Evolutionary conservation across 2,888 invertebrate species (phyloP).

Genomic region (Melanchra persicariae): DNA sequence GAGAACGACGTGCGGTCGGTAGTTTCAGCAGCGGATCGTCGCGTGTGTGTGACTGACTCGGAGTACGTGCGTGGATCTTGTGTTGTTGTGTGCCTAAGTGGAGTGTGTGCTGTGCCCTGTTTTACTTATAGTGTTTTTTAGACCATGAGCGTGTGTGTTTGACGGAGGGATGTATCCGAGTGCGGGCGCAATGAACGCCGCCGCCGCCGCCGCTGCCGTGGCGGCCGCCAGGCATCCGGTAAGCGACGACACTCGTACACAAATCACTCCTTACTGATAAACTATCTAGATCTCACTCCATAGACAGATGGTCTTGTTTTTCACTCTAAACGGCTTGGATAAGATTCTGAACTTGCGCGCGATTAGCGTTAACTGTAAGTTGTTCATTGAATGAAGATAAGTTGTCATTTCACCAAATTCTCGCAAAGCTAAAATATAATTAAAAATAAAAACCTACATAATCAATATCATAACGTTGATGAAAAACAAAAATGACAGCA

Average conservation of each 20-base stretch:
- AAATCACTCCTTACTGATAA: conserved; percentile 42
- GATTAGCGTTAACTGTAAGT: background rate
- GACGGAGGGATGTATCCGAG: conserved; percentile 95
- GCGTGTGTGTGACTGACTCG: conserved; percentile 87
- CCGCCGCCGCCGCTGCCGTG: conserved; percentile 95
- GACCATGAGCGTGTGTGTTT: conserved; percentile 88
- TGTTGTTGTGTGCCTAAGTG: conserved; percentile 85
- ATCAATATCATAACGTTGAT: too few species aligned
- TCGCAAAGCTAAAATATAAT: background rate
- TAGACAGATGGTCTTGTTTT: conserved; percentile 23
- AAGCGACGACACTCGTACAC: conserved; percentile 81
- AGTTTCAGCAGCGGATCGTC: conserved; percentile 71
- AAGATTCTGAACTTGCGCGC: conserved; percentile 24
- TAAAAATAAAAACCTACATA: background rate
- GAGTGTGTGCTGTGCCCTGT: conserved; percentile 85
- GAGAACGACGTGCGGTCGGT: conserved; percentile 73
- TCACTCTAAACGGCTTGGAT: conserved; percentile 1
- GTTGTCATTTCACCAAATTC: background rate
- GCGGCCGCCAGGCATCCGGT: conserved; percentile 97
- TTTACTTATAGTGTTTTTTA: conserved; percentile 79
- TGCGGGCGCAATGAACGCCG: conserved; percentile 96
- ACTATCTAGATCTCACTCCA: conserved; percentile 22
- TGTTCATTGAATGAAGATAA: background rate
- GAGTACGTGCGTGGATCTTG: conserved; percentile 77
- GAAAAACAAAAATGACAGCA: conserved; percentile 10